Conservation (phyloP, 1,140 invertebrate species). For the Bombus impatiens region DNA sequence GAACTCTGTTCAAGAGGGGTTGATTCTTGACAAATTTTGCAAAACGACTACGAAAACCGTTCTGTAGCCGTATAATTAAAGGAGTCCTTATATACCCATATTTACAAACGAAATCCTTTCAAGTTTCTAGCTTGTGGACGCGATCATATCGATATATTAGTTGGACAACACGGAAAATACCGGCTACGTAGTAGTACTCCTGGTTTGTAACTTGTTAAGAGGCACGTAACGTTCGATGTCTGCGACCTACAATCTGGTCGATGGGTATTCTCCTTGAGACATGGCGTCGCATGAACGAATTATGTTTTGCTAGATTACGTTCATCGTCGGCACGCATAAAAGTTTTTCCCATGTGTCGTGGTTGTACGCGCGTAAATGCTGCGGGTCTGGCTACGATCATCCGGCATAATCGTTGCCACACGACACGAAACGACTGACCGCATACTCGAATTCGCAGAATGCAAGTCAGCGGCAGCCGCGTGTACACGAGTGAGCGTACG, state of each 20-base stretch:
- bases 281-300: too few relatives aligned
- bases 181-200: too few relatives aligned
- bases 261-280: too few relatives aligned
- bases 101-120: background rate
- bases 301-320: background rate
- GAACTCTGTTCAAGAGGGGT: slow-evolving; percentile 4
- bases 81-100: background rate
- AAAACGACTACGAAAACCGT: background rate
- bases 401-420: slow-evolving; percentile 53
- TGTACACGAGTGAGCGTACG: background rate
- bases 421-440: too few relatives aligned
- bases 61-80: background rate
- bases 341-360: background rate
- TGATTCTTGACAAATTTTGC: slow-evolving; percentile 1
- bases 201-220: too few relatives aligned
- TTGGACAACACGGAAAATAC: too few relatives aligned
- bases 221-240: too few relatives aligned
- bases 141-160: background rate
- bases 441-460: background rate
- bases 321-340: slow-evolving; percentile 4
- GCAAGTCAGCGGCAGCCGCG: background rate
- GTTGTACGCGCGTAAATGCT: background rate
- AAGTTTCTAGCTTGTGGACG: fast-evolving
- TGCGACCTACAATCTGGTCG: too few relatives aligned
- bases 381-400: slow-evolving; percentile 28